Evolutionary conservation across 2,888 invertebrate genomes (phyloP), one percentile per base, ranked within the genome.

Genomic region (Tigriopus californicus): DNA sequence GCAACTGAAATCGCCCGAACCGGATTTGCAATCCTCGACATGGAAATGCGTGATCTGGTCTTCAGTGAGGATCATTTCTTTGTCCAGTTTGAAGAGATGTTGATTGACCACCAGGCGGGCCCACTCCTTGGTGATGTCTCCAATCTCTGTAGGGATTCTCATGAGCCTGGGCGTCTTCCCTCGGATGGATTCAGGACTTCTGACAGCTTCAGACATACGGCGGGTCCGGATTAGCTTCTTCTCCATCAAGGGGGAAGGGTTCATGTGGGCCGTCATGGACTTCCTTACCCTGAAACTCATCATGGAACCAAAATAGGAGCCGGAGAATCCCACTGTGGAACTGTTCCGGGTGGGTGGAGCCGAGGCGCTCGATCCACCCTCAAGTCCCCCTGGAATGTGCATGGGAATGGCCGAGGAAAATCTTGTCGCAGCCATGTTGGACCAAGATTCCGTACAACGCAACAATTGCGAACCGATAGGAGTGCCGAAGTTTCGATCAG

Each of bases 11-110:
- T 56, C 56, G 4, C 56, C 56, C 2, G 25, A 41, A 22, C 56
- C 42, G 4, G n/a, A 20, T 42, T 56, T 56, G 56, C 56, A 56
- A 41, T 56, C 56, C 12, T 41, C 18, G 6, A 56, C 56, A 22
- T 41, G 41, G 18, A 42, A 56, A 49, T 22, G 33, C 8, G 33
- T 33, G 33, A 33, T 33, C 33, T 33, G 33, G 33, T 33, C 33
- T 33, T 33, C 33, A 33, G 33, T 33, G 4, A 33, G 8, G 33
- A 33, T 33, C 33, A 33, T 18, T 20, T 12, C 22, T 4, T 49
- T 15, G 22, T 22, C 49, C 13, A 15, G 15, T 22, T 49, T 49
- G 20, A 49, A 22, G 5, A 20, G 11, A 15, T 22, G 13, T 49
- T 49, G 49, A 11, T 49, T 49, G 49, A 49, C 22, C 15, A 49